Conservation (phyloP, 2,888 invertebrate species). For the Phyllotreta cruciferae region DNA sequence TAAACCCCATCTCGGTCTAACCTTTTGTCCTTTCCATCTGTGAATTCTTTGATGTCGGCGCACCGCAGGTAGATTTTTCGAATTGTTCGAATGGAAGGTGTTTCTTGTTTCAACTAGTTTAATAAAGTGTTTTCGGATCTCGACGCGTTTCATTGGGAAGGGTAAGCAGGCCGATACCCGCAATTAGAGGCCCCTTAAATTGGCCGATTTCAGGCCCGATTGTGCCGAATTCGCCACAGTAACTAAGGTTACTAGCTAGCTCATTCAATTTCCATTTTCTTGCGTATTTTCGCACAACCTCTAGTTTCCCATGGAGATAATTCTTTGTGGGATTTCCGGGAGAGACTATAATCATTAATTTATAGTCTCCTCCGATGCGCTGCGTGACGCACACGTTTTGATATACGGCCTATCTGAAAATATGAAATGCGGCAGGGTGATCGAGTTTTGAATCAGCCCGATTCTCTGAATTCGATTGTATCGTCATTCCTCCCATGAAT, state of each 20-base stretch:
- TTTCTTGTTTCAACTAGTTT: slow-evolving; percentile 43
- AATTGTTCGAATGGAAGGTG: slow-evolving; percentile 45
- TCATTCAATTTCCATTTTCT: too few species aligned
- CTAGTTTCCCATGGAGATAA: neutral
- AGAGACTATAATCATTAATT: slow-evolving; percentile 18
- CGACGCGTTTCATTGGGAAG: slow-evolving; percentile 2
- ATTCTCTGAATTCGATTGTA: slow-evolving; percentile 21
- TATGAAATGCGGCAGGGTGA: slow-evolving; percentile 21
- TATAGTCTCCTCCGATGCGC: slow-evolving; percentile 30
- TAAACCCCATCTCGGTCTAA: slow-evolving; percentile 29
- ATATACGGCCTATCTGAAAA: slow-evolving; percentile 26
- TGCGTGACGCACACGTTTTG: slow-evolving; percentile 17
- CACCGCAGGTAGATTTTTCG: slow-evolving; percentile 46
- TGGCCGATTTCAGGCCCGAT: too few species aligned
- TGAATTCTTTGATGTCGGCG: slow-evolving; percentile 42
- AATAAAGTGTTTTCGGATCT: slow-evolving; percentile 39
- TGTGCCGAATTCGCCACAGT: too few species aligned
- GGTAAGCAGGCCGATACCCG: slow-evolving; percentile 15
- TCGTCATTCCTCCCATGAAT: slow-evolving; percentile 12
- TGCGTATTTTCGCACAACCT: neutral
- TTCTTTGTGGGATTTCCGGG: neutral
- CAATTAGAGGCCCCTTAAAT: slow-evolving; percentile 14
- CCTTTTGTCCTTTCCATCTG: slow-evolving; percentile 35
- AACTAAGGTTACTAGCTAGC: too few species aligned
- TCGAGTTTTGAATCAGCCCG: slow-evolving; percentile 16